Conservation (phyloP, 2,888 invertebrate species). For the Zaprionus bogoriensis region DNA sequence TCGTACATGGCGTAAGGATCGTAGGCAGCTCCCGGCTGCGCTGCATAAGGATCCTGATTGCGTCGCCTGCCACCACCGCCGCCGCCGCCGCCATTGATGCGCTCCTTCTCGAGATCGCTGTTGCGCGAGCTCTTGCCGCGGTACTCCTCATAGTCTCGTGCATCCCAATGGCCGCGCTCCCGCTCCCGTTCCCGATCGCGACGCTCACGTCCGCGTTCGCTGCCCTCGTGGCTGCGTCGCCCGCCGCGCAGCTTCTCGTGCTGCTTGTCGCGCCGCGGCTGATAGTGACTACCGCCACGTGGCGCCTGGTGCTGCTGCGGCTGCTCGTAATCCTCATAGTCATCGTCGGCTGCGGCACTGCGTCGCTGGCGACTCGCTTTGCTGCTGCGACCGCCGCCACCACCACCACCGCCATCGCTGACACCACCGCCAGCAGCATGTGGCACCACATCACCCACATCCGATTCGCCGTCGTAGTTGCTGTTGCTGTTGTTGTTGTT, state of each 20-base stretch:
- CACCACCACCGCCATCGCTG: constrained; percentile 26
- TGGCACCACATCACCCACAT: constrained; percentile 27
- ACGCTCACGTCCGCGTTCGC: constrained; percentile 62
- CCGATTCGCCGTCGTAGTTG: constrained; percentile 62
- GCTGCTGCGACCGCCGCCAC: constrained; percentile 47
- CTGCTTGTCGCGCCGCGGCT: constrained; percentile 67
- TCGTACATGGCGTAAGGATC: constrained; percentile 62
- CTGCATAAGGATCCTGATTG: constrained; percentile 40
- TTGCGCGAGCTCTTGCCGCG: constrained; percentile 81
- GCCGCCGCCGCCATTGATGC: constrained; percentile 32
- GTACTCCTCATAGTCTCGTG: constrained; percentile 81
- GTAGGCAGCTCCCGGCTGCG: constrained; percentile 28
- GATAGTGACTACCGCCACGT: constrained; percentile 30
- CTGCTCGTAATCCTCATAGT: constrained; percentile 52
- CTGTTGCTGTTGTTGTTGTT: constrained; percentile 60
- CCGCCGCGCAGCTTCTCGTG: constrained; percentile 71
- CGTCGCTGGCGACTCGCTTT: constrained; percentile 50
- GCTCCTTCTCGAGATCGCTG: constrained; percentile 80
- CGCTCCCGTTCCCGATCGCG: constrained; percentile 49
- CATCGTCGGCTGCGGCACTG: constrained; percentile 45
- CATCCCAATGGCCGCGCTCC: constrained; percentile 53
- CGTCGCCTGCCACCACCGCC: constrained; percentile 24
- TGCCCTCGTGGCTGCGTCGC: constrained; percentile 55
- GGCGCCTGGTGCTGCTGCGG: constrained; percentile 12
- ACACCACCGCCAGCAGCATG: constrained; percentile 17